Conservation (phyloP, 2,888 invertebrate species). For the Plagodis pulveraria region DNA sequence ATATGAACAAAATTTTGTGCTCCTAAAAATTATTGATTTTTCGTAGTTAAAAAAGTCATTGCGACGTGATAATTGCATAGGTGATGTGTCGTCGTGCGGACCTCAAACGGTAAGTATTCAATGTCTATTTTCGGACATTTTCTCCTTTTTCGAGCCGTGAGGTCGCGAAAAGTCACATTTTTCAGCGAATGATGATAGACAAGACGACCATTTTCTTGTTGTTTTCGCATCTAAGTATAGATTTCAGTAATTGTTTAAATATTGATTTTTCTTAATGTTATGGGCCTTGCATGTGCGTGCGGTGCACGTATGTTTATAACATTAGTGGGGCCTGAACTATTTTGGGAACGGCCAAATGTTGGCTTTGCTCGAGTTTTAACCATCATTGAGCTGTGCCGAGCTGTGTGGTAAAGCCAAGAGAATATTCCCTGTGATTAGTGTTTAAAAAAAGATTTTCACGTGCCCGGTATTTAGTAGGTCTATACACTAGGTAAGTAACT, state of each 20-base stretch:
- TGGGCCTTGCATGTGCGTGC: slow-evolving; percentile 62
- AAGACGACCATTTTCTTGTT: slow-evolving; percentile 65
- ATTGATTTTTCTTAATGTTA: slow-evolving; percentile 68
- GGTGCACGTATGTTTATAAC: slow-evolving; percentile 75
- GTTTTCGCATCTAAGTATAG: slow-evolving; percentile 41
- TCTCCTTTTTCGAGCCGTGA: slow-evolving; percentile 52
- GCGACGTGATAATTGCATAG: slow-evolving; percentile 68
- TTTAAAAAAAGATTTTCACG: slow-evolving; percentile 12
- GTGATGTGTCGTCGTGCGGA: slow-evolving; percentile 61
- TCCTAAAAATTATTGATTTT: slow-evolving; percentile 84
- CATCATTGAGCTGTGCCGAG: slow-evolving; percentile 55
- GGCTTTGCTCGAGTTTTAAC: slow-evolving; percentile 65
- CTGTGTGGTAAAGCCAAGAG: slow-evolving; percentile 42
- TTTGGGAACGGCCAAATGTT: slow-evolving; percentile 80
- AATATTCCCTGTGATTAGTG: slow-evolving; percentile 24
- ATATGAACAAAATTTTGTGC: slow-evolving; percentile 79
- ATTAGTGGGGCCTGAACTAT: slow-evolving; percentile 82
- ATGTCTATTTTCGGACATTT: slow-evolving; percentile 66
- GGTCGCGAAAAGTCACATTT: slow-evolving; percentile 76
- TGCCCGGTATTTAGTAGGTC: slow-evolving; percentile 29
- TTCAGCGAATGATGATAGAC: slow-evolving; percentile 66
- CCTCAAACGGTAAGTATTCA: slow-evolving; percentile 62
- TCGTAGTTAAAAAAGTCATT: slow-evolving; percentile 75
- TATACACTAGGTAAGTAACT: slow-evolving; percentile 9
- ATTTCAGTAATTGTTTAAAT: slow-evolving; percentile 62